Evolutionary conservation across 2,113 vertebrate species (phyloP).

Genomic region (Taxidea taxus): DNA sequence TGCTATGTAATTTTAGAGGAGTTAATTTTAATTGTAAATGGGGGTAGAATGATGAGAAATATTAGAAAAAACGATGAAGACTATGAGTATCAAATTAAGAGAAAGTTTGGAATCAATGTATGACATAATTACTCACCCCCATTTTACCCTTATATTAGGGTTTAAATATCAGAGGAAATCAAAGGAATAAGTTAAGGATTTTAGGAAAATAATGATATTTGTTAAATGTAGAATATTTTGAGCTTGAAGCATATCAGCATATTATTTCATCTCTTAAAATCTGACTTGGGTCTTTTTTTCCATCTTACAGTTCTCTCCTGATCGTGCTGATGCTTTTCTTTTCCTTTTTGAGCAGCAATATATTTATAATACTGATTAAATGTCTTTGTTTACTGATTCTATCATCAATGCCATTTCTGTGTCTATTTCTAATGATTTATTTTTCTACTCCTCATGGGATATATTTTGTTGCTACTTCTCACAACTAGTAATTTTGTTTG

Average conservation of each 20-base stretch:
- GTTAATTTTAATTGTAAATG: neutral
- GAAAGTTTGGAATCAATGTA: neutral
- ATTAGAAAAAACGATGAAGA: neutral
- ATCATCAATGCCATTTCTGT: neutral
- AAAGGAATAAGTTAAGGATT: neutral
- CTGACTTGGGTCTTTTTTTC: neutral
- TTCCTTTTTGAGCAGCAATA: neutral
- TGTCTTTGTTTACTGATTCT: neutral
- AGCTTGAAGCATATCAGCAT: neutral
- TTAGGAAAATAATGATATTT: neutral
- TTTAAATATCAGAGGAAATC: neutral
- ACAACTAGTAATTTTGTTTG: neutral
- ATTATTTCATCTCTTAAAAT: neutral
- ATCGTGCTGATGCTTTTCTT: neutral
- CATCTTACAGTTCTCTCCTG: neutral
- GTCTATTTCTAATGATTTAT: neutral
- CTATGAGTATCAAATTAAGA: neutral
- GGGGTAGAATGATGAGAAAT: neutral
- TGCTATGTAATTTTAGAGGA: neutral
- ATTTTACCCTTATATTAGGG: neutral
- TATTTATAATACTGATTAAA: neutral
- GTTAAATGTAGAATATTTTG: neutral
- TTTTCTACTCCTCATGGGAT: neutral
- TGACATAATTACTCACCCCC: neutral
- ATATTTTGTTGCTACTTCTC: neutral